phyloP scores from a whole-genome alignment of 2,113 vertebrate genomes.

The Salvelinus namaycush region DNA sequence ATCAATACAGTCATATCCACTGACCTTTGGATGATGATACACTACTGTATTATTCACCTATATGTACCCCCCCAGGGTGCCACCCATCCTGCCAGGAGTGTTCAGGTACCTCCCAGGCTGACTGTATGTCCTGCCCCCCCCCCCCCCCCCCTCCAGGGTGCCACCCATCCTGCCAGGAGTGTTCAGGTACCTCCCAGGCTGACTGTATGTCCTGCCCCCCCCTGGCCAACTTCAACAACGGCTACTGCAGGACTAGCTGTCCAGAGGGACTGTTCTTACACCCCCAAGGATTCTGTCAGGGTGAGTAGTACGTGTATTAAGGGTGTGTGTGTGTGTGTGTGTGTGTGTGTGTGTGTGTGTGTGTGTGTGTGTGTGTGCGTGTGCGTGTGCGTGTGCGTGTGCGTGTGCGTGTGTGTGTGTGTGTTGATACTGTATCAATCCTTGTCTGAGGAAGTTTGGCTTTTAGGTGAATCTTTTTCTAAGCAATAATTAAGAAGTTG shows the following conservation, averaged over 20 bases:
- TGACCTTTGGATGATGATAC: too few relatives aligned
- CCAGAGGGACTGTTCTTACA: slow-evolving; percentile 78
- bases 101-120: slow-evolving; percentile 66
- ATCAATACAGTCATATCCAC: too few relatives aligned
- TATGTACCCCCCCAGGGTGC: slow-evolving; percentile 66
- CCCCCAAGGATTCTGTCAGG: slow-evolving; percentile 76
- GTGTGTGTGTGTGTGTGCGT: too few relatives aligned
- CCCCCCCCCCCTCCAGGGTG: slow-evolving; percentile 66
- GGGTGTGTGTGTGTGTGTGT: neutral
- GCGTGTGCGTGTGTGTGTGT: too few relatives aligned
- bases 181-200: slow-evolving; percentile 68
- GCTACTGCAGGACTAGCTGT: slow-evolving; percentile 77
- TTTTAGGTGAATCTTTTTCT: too few relatives aligned
- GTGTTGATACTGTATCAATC: too few relatives aligned
- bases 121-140: slow-evolving; percentile 78
- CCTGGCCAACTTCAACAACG: slow-evolving; percentile 52
- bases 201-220: slow-evolving; percentile 79
- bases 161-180: slow-evolving; percentile 80
- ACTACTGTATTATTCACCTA: too few relatives aligned
- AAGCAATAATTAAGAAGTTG: too few relatives aligned
- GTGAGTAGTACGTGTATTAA: slow-evolving; percentile 62
- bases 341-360: too few relatives aligned
- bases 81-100: slow-evolving; percentile 82
- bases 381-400: too few relatives aligned
- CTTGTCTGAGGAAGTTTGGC: too few relatives aligned